phyloP scores from a whole-genome alignment of 30 jellyfish, hydroid and myxozoan genomes.

The Mastigias papua region DNA sequence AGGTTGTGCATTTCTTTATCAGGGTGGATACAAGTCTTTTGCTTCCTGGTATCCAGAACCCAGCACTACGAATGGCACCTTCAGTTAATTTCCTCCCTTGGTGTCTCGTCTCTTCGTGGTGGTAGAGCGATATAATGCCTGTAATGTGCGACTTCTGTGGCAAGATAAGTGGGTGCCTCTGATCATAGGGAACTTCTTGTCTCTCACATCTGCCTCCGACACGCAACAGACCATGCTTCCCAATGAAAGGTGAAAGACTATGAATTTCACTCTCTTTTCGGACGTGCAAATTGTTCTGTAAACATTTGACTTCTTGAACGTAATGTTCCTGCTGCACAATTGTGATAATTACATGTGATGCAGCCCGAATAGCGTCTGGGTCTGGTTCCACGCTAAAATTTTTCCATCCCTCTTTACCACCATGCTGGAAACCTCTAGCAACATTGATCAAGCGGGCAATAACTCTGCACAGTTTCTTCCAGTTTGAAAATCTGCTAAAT shows the following conservation, averaged over 20 bases:
- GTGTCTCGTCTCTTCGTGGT: too few relatives aligned
- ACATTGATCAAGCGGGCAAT: conserved; percentile 42
- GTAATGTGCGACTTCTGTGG: conserved; percentile 49
- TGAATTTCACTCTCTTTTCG: conserved; percentile 15
- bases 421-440: conserved; percentile 52
- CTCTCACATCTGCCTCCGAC: conserved; percentile 57
- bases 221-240: conserved; percentile 61
- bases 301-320: conserved; percentile 30
- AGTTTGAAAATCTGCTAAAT: conserved; percentile 32
- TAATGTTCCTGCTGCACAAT: conserved; percentile 38
- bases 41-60: too few relatives aligned
- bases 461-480: conserved; percentile 15
- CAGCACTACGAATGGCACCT: too few relatives aligned
- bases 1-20: conserved; percentile 51
- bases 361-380: conserved; percentile 7
- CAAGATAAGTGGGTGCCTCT: conserved; percentile 47
- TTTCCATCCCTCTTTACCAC: conserved; percentile 43
- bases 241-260: conserved; percentile 42
- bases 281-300: conserved; percentile 27
- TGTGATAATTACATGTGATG: conserved; percentile 30
- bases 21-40: conserved; percentile 23
- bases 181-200: conserved; percentile 46
- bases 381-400: conserved; percentile 20
- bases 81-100: too few relatives aligned
- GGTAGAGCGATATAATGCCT: too few relatives aligned